phyloP scores from a whole-genome alignment of 2,113 vertebrate species.

The Zingel zingel region DNA sequence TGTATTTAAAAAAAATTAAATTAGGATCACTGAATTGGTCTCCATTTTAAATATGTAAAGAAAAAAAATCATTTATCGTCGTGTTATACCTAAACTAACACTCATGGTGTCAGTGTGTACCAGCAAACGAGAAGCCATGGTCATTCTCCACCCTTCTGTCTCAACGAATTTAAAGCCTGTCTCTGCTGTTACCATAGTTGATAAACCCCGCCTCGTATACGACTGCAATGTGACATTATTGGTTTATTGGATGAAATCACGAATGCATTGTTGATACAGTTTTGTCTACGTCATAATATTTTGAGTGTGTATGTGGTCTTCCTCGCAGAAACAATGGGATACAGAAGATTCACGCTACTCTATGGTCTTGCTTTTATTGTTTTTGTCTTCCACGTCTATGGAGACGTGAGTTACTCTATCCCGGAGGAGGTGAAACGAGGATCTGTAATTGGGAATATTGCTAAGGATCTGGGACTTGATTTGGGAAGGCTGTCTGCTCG shows the following conservation, averaged over 20 bases:
- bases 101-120: constrained; percentile 72
- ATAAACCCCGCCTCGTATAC: too few relatives aligned
- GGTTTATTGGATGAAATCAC: neutral
- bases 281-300: neutral
- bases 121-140: neutral
- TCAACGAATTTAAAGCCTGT: neutral
- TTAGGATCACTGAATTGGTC: too few relatives aligned
- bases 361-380: constrained; percentile 24
- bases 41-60: neutral
- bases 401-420: constrained; percentile 78
- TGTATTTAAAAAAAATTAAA: too few relatives aligned
- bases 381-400: constrained; percentile 36
- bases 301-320: neutral
- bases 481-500: constrained; percentile 69
- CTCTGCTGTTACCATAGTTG: neutral
- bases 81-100: constrained; percentile 57
- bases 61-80: neutral
- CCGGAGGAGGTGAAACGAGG: constrained; percentile 83
- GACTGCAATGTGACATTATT: neutral
- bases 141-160: constrained; percentile 20
- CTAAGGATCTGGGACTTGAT: constrained; percentile 82
- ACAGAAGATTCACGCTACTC: neutral
- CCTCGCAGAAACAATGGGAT: constrained; percentile 23
- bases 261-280: too few relatives aligned
- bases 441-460: constrained; percentile 84